Conservation (phyloP, 2,113 vertebrate species). For the Cepphus grylle region DNA sequence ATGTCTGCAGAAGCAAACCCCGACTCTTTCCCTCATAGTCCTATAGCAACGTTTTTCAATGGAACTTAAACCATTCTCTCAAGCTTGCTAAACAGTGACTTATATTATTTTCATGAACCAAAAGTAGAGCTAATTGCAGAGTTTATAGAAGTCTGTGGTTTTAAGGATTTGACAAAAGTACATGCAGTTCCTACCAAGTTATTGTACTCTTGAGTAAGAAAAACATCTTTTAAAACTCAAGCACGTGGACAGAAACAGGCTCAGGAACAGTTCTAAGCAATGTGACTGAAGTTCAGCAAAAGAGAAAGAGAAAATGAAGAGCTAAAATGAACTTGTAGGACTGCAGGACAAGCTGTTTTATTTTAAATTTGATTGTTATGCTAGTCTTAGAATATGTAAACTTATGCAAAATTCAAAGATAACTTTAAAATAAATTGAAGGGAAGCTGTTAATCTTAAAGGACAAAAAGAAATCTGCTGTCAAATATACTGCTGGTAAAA, state of each 20-base stretch:
- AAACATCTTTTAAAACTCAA: neutral
- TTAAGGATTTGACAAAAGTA: neutral
- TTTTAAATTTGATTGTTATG: neutral
- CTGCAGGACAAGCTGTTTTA: neutral
- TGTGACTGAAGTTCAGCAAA: neutral
- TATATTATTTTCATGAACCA: neutral
- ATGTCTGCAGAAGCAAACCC: neutral
- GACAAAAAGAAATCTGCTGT: neutral
- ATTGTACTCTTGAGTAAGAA: neutral
- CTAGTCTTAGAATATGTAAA: neutral
- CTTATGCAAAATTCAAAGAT: neutral
- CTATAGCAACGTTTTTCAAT: neutral
- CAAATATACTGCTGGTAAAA: neutral
- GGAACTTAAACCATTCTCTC: neutral
- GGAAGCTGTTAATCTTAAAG: neutral
- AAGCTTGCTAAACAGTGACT: neutral
- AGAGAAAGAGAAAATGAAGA: neutral
- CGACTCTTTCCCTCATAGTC: neutral
- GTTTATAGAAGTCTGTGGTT: slow-evolving; percentile 15
- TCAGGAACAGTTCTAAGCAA: neutral
- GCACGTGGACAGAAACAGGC: neutral
- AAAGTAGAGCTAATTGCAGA: neutral
- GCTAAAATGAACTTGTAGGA: neutral
- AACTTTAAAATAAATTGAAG: neutral
- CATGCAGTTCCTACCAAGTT: neutral